Base-by-base conservation (phyloP, 2,888 invertebrate genomes). In the Luffia ferchaultella region DNA sequence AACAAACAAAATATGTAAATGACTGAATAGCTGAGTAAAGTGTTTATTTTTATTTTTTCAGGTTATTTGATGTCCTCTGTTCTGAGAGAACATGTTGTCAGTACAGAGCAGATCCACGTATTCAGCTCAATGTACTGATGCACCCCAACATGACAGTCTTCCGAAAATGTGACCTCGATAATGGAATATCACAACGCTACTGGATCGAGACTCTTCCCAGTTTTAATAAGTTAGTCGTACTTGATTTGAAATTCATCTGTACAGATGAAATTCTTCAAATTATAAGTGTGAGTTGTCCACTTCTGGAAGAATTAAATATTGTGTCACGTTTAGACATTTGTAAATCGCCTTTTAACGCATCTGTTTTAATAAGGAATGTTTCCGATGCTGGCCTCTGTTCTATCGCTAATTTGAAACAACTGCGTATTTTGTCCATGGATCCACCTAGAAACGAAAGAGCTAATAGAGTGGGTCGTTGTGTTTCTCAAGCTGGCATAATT, bases 41-140 rank as follows among this genome's bases (percentile, higher is more conserved):
- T n/a, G 55, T 60, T 54, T 52, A n/a, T n/a, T n/a, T n/a, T 51
- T 63, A 60, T 79, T 42, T 45, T 55, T 80, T 55, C 80, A 85
- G 84, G 71, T 75, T 84, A 70, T 83, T 84, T 58, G 82, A 84
- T 71, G 70, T 77, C 66, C 76, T 85, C 65, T 84, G 85, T 75
- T 73, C 75, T 57, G 71, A 78, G 65, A 67, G 85, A 70, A 70
- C 72, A 62, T 72, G 70, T 61, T 72, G 72, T 62, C 68, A 65
- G 55, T 76, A 76, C 61, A 71, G 68, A 18, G 76, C 78, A 52
- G 80, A 85, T 58, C 80, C 83, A 53, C 68, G 78, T 49, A 59
- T 78, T 54, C 85, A 79, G 57, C 77, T 85, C 1, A 67, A 71
- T 55, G 70, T 79, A 18, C 61, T 84, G 48, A 73, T 73, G 40